These are phyloP conservation scores for Phania funesta DNA, from an alignment of 2,888 invertebrate genomes.

Conservation along the genomic window DNA sequence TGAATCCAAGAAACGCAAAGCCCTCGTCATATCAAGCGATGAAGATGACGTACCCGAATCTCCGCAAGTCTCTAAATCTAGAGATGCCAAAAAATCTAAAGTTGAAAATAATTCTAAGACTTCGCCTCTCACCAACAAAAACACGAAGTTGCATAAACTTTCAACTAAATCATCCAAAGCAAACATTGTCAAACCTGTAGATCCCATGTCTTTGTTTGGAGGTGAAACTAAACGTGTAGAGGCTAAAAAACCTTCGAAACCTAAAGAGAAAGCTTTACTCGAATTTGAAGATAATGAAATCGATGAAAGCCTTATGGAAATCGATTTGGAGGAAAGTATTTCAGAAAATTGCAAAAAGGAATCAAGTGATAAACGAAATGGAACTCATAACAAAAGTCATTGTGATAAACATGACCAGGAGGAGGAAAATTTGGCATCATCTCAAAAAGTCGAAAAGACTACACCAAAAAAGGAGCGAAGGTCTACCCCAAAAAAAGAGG, in stretches of 20 bases:
- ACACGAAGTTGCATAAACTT: constrained; percentile 73
- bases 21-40: constrained; percentile 80
- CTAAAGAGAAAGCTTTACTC: constrained; percentile 74
- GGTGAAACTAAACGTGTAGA: constrained; percentile 83
- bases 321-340: constrained; percentile 71
- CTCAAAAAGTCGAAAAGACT: constrained; percentile 54
- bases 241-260: constrained; percentile 78
- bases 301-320: constrained; percentile 77
- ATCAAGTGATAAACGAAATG: neutral
- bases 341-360: constrained; percentile 21
- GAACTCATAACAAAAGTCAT: neutral
- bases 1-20: constrained; percentile 75
- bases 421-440: constrained; percentile 15
- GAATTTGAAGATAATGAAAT: constrained; percentile 83
- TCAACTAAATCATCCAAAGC: constrained; percentile 60
- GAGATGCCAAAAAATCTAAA: constrained; percentile 73
- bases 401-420: neutral
- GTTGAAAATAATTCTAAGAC: constrained; percentile 81
- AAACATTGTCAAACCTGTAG: constrained; percentile 78
- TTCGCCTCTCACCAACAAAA: constrained; percentile 71
- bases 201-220: constrained; percentile 83
- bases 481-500: constrained; percentile 33
- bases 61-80: constrained; percentile 75
- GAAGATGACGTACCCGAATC: constrained; percentile 83
- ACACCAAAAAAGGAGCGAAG: constrained; percentile 30